Base-by-base conservation (phyloP, 2,888 invertebrate species). In the Pachliopta kotzebuea region DNA sequence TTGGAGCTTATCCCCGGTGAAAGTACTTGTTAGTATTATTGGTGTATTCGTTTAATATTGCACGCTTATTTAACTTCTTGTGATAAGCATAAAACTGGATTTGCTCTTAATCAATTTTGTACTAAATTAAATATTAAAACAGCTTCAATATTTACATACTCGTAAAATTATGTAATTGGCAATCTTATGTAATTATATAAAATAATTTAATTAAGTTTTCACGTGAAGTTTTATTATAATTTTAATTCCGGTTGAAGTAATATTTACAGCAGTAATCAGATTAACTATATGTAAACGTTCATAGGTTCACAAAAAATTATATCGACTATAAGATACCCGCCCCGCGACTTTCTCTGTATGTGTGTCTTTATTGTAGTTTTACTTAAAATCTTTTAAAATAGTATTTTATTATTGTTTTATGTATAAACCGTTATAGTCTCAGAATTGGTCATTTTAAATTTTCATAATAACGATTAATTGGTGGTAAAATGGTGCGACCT, bases 11-110 rank as follows among this genome's bases (percentile, higher is more conserved):
- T 85, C 83, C 79, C 69, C 73, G 86, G 90, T 87, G 89, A 90
- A 90, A 90, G 90, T 89, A 76, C 81, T 90, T 84, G 86, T 88
- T 87, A 85, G 84, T 81, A 77, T 88, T 89, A 90, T 88, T 88
- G 85, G 82, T 83, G 60, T 76, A 78, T 80, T 77, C 72, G 73
- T 77, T 73, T 80, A 77, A 72, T 78, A 76, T 76, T 74, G 79
- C 71, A 74, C 73, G 76, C 77, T 84, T 77, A 80, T 79, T 84
- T 83, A 80, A 80, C 82, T 84, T 83, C 80, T 83, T 78, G 78
- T 83, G 85, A 85, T 86, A 87, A 85, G 78, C 73, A 72, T 65
- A 62, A 62, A 63, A 65, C 67, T 69, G 7, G 9, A 31, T 59
- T 57, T 55, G 37, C 23, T 29, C 62, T 59, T 59, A 63, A 65